Evolutionary conservation across 2,888 invertebrate genomes (phyloP), one percentile per base, ranked within the genome.

Genomic region (Drosophila nigricruria): DNA sequence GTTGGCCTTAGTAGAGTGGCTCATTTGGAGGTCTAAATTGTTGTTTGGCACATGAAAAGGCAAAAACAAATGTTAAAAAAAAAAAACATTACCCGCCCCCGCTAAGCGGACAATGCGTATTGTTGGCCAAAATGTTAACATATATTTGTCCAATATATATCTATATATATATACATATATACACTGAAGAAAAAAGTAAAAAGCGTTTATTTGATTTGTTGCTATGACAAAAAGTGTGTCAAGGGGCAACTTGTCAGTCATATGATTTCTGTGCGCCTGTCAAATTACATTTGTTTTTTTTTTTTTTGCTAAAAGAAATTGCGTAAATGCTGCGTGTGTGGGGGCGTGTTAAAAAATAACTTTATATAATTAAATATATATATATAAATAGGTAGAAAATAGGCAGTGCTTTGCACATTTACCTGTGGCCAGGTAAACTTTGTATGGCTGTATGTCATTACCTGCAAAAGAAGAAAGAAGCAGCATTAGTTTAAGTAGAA

Each of bases 171-270:
- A 20, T 50, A 14, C 32, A 20, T 14, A 16, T 20, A 32, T 50
- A 20, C 30, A 6, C 20, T 58, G n/a, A 30, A 12, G 49, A 38
- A 68, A 68, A 60, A 60, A 71, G 25, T 63, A 49, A 81, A 86
- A 76, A 73, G 62, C 69, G 73, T 87, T 89, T 83, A 77, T 81
- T 68, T 69, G 63, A 47, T 73, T 77, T 76, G 83, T 83, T 76
- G 87, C 90, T 77, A 77, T 64, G 89, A 79, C 81, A 78, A 81
- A 88, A 89, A 89, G 86, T 89, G 73, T 90, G 89, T 89, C 89
- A 89, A 89, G 89, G 89, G 82, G 89, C 86, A 89, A 77, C 86
- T 85, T 89, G 88, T 85, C 79, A 84, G 82, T 89, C 88, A 85
- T 68, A 81, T 70, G 79, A 88, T 85, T 88, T 84, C 69, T 66